Evolutionary conservation across 2,113 vertebrate species (phyloP).

Genomic region (Sinocyclocheilus anshuiensis): DNA sequence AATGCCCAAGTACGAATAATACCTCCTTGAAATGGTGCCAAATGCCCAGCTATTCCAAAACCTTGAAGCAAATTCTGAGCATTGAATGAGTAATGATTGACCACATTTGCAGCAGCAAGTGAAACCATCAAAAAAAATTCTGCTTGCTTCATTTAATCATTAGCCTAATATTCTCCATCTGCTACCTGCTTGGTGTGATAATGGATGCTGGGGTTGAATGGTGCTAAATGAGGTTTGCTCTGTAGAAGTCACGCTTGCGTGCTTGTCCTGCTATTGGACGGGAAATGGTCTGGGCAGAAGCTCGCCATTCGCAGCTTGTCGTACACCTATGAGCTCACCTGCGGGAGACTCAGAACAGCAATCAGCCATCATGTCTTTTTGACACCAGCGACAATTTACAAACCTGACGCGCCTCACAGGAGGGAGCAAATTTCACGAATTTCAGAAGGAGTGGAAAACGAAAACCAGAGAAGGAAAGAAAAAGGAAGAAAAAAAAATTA

Average conservation of each 20-base stretch:
- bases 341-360: slow-evolving; percentile 21
- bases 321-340: slow-evolving; percentile 45
- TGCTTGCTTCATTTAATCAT: slow-evolving; percentile 51
- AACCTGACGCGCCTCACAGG: slow-evolving; percentile 19
- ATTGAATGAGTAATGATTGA: slow-evolving; percentile 45
- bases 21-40: slow-evolving; percentile 15
- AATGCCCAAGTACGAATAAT: slow-evolving; percentile 50
- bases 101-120: slow-evolving; percentile 39
- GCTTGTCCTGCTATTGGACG: slow-evolving; percentile 47
- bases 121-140: slow-evolving; percentile 52
- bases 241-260: slow-evolving; percentile 52
- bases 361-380: slow-evolving; percentile 15
- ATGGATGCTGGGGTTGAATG: slow-evolving; percentile 35
- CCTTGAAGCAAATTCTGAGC: slow-evolving; percentile 24
- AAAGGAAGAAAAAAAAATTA: not conserved
- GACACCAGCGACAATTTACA: slow-evolving; percentile 22
- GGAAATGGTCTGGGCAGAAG: slow-evolving; percentile 22
- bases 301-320: slow-evolving; percentile 51
- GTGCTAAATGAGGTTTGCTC: slow-evolving; percentile 53
- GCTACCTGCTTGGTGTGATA: slow-evolving; percentile 51
- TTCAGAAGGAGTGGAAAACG: not conserved
- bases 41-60: slow-evolving; percentile 42
- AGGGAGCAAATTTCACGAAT: not conserved
- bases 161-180: slow-evolving; percentile 54
- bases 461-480: slow-evolving; percentile 4